phyloP scores from a whole-genome alignment of 2,113 vertebrate species.

The Suncus etruscus region DNA sequence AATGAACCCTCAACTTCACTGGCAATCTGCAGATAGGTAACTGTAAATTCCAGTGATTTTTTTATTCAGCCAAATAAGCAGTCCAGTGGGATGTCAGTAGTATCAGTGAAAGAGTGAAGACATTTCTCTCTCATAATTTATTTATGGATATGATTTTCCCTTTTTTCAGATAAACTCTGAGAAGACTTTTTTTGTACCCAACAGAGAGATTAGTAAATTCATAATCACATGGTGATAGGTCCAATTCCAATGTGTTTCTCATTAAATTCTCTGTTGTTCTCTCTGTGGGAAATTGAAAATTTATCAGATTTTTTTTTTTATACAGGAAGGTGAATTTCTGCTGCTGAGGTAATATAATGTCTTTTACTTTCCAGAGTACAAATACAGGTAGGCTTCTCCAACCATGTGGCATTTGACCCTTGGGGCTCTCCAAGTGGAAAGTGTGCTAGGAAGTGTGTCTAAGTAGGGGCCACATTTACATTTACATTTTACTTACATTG shows the following conservation, averaged over 20 bases:
- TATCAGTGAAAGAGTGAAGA: slow-evolving; percentile 56
- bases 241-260: slow-evolving; percentile 67
- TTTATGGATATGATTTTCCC: slow-evolving; percentile 36
- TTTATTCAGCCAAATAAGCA: slow-evolving; percentile 39
- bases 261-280: slow-evolving; percentile 48
- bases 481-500: neutral
- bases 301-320: slow-evolving; percentile 71
- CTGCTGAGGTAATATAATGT: slow-evolving; percentile 56
- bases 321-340: slow-evolving; percentile 62
- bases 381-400: neutral
- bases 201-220: slow-evolving; percentile 57
- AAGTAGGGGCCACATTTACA: neutral
- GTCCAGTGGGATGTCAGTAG: slow-evolving; percentile 36
- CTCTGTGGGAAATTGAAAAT: slow-evolving; percentile 53
- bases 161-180: slow-evolving; percentile 58
- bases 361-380: slow-evolving; percentile 44
- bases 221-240: slow-evolving; percentile 61
- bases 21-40: slow-evolving; percentile 43
- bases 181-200: slow-evolving; percentile 36
- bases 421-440: neutral
- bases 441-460: neutral
- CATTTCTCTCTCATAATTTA: slow-evolving; percentile 67
- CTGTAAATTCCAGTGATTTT: slow-evolving; percentile 26
- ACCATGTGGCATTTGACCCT: neutral
- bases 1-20: slow-evolving; percentile 9